Evolutionary conservation across 2,797 vertebrate genomes (phyloP), one percentile per base, ranked within the genome.

Genomic region (Hirundo rustica): DNA sequence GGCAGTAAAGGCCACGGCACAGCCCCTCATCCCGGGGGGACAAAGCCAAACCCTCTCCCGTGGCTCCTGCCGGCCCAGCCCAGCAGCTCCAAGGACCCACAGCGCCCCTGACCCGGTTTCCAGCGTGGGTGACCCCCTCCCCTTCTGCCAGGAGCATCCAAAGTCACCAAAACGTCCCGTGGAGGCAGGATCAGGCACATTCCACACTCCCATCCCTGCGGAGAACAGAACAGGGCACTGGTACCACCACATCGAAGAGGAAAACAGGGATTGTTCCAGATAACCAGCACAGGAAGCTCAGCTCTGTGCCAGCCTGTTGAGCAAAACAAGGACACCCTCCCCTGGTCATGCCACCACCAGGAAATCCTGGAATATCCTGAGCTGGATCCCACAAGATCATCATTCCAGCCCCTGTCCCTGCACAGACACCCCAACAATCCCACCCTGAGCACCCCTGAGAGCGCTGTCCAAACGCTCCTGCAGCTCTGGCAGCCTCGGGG

Each of bases 181-280:
- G 32, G 48, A 72, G 32, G 50, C 30, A 50, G 57, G 21, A 48
- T 1, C 30, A 4, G 42, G 30, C 18, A 44, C 66, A 36, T 42
- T 6, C 20, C 57, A 40, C 34, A 3, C 54, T 18, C 25, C 48
- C 2, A 1, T 6, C n/a, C 45, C 47, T 5, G 34, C 0, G 0
- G 64, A 27, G n/a, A 45, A 62, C 34, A 57, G 47, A 15, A 6
- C 3, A 1, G 0, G 21, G 48, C 68, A 13, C 38, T 15, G 36
- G 20, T 16, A 21, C 38, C 38, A 38, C 15, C 7, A 29, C 5
- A 0, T 0, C 1, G 0, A 36, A 7, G 26, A 48, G 17, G 18
- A 17, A 38, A 77, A 20, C 2, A 3, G 29, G 26, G 15, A 61
- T 55, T 51, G 23, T 25, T 32, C 61, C 25, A 6, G 18, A 50